Evolutionary conservation across 2,888 invertebrate species (phyloP).

Genomic region (Chydorus sphaericus): DNA sequence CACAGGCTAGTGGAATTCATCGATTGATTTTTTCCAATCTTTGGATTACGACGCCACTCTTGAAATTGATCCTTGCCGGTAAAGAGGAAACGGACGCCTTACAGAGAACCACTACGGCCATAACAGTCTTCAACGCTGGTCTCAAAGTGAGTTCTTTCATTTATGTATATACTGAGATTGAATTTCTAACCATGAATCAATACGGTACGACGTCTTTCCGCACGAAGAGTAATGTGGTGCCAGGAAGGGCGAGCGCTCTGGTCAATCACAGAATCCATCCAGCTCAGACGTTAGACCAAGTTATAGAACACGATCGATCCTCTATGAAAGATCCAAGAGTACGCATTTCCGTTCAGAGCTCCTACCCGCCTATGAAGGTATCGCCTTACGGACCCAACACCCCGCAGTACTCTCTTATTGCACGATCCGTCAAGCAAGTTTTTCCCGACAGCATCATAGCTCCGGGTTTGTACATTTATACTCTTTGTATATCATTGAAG

Average conservation of each 20-base stretch:
- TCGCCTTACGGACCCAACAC: slow-evolving; percentile 28
- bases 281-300: slow-evolving; percentile 29
- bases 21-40: slow-evolving; percentile 30
- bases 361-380: slow-evolving; percentile 27
- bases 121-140: slow-evolving; percentile 35
- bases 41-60: slow-evolving; percentile 32
- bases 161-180: no score
- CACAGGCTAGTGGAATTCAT: slow-evolving; percentile 23
- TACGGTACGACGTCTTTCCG: no score
- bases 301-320: slow-evolving; percentile 21
- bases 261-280: slow-evolving; percentile 35
- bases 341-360: slow-evolving; percentile 21
- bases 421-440: slow-evolving; percentile 28
- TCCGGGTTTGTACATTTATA: slow-evolving; percentile 26
- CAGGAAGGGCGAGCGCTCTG: slow-evolving; percentile 28
- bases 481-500: not conserved
- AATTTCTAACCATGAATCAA: no score
- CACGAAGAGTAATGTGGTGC: slow-evolving; percentile 32
- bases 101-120: slow-evolving; percentile 35
- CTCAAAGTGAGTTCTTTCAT: slow-evolving; percentile 27
- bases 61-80: slow-evolving; percentile 25
- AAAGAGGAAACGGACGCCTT: slow-evolving; percentile 30
- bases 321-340: slow-evolving; percentile 26
- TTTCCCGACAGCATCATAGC: slow-evolving; percentile 27
- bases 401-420: slow-evolving; percentile 30